A percentile compares a stretch with the other conserved stretches of the same genome.
These are phyloP conservation scores for Malacosoma neustria DNA, from an alignment of 2,888 invertebrate species.

Conservation along the genomic window DNA sequence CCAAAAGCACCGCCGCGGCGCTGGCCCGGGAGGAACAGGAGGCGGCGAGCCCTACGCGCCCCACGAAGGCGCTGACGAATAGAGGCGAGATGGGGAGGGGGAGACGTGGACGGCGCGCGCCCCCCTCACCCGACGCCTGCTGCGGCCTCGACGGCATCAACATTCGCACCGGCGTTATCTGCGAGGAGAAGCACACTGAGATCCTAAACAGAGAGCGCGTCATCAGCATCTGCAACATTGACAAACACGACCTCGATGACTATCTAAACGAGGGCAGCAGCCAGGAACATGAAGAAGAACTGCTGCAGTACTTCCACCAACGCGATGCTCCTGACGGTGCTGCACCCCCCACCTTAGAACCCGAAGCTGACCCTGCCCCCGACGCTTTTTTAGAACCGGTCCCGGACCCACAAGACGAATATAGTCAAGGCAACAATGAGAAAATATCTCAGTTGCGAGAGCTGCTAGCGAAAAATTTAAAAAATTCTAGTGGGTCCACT, in stretches of 20 bases:
- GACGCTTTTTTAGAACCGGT: slow-evolving; percentile 56
- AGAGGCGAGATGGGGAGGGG: slow-evolving; percentile 38
- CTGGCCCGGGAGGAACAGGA: slow-evolving; percentile 72
- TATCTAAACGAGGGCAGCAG: slow-evolving; percentile 84
- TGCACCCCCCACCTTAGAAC: slow-evolving; percentile 16
- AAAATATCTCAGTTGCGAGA: slow-evolving; percentile 84
- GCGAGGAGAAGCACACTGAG: slow-evolving; percentile 65
- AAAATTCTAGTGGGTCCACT: slow-evolving; percentile 57
- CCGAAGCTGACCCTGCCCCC: slow-evolving; percentile 16
- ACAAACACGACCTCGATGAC: slow-evolving; percentile 87
- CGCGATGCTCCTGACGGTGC: slow-evolving; percentile 40
- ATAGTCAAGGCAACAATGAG: slow-evolving; percentile 71
- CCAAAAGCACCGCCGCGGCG: slow-evolving; percentile 74
- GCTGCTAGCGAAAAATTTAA: slow-evolving; percentile 79
- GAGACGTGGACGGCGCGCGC: slow-evolving; percentile 29
- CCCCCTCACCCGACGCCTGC: slow-evolving; percentile 55
- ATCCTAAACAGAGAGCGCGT: slow-evolving; percentile 80
- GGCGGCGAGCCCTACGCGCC: slow-evolving; percentile 69
- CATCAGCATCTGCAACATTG: slow-evolving; percentile 84
- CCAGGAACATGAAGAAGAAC: slow-evolving; percentile 89
- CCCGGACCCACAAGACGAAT: slow-evolving; percentile 64
- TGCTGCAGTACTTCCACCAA: slow-evolving; percentile 87
- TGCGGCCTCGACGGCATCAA: slow-evolving; percentile 66
- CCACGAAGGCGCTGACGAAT: slow-evolving; percentile 68
- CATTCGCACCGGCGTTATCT: slow-evolving; percentile 57